Evolutionary conservation across 1,140 invertebrate genomes (phyloP).

Genomic region (Pantala flavescens): DNA sequence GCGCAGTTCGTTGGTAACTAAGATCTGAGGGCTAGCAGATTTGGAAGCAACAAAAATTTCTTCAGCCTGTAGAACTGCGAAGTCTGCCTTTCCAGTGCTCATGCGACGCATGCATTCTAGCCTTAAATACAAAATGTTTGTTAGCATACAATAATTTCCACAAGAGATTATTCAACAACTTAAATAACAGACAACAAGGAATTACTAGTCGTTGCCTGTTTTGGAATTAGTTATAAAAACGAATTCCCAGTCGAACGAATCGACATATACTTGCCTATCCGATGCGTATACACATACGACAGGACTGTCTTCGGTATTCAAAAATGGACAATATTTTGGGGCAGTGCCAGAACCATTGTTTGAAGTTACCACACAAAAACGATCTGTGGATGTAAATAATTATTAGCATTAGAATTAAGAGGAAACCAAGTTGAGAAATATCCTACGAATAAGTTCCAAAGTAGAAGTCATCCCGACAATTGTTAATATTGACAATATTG

Average conservation of each 20-base stretch:
- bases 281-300: slow-evolving; percentile 52
- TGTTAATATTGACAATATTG: too few relatives aligned
- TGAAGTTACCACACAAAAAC: slow-evolving; percentile 54
- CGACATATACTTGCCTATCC: background rate
- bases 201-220: slow-evolving; percentile 43
- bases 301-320: slow-evolving; percentile 38
- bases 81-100: slow-evolving; percentile 59
- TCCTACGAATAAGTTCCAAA: too few relatives aligned
- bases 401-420: too few relatives aligned
- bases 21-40: slow-evolving; percentile 49
- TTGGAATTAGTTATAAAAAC: background rate
- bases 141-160: background rate
- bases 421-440: too few relatives aligned
- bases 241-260: slow-evolving; percentile 9
- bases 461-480: too few relatives aligned
- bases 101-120: slow-evolving; percentile 65
- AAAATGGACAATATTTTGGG: slow-evolving; percentile 45
- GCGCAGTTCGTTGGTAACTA: slow-evolving; percentile 58
- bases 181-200: slow-evolving; percentile 18
- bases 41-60: slow-evolving; percentile 59
- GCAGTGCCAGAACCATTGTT: slow-evolving; percentile 44
- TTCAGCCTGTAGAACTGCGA: slow-evolving; percentile 69
- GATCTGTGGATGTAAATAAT: too few relatives aligned
- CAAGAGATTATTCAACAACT: background rate
- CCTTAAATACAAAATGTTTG: slow-evolving; percentile 35